These are phyloP conservation scores for Amorpha juglandis DNA, from an alignment of 2,888 invertebrate genomes.

Conservation along the genomic window DNA sequence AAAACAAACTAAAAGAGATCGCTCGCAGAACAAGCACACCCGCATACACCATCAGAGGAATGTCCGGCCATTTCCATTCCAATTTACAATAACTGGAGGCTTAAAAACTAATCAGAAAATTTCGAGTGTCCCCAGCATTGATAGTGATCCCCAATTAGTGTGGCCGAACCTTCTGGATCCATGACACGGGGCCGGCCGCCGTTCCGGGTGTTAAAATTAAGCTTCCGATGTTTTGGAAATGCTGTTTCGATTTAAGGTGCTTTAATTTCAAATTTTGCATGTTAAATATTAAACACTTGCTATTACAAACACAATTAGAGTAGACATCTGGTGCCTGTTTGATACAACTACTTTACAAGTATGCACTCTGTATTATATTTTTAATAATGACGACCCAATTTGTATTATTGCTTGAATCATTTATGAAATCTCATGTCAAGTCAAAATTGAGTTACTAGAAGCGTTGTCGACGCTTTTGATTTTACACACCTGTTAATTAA, in stretches of 20 bases:
- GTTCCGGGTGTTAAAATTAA: slow-evolving; percentile 47
- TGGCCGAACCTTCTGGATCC: slow-evolving; percentile 49
- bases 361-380: no score
- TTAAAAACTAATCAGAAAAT: slow-evolving; percentile 58
- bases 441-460: no score
- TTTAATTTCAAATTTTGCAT: slow-evolving; percentile 8
- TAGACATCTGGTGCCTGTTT: no score
- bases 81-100: slow-evolving; percentile 42
- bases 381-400: no score
- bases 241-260: slow-evolving; percentile 14
- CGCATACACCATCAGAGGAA: slow-evolving; percentile 23
- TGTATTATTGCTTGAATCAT: no score
- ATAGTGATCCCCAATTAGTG: slow-evolving; percentile 58
- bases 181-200: slow-evolving; percentile 38
- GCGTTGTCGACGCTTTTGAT: no score
- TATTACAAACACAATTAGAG: no score
- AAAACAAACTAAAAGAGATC: not conserved
- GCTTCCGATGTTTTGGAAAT: slow-evolving; percentile 39
- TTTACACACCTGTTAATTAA: no score
- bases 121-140: slow-evolving; percentile 44
- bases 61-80: slow-evolving; percentile 25
- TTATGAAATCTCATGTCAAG: no score
- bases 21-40: slow-evolving; percentile 8
- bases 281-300: not conserved
- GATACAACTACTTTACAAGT: no score